phyloP scores from a whole-genome alignment of 2,888 invertebrate species.

The Callosobruchus maculatus region DNA sequence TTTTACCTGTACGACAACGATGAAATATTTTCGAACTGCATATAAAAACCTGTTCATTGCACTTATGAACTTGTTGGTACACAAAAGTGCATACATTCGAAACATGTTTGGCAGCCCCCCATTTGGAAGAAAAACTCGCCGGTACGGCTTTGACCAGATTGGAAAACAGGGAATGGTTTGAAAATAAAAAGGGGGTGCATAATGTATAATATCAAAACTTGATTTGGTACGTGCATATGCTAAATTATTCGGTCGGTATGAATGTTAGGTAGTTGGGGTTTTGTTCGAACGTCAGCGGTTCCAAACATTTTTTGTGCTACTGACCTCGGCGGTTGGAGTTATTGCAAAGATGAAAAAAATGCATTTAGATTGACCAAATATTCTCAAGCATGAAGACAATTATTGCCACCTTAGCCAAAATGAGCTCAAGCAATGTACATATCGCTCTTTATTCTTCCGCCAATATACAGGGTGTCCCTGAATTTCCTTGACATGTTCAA shows the following conservation, averaged over 20 bases:
- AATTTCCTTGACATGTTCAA: too few relatives aligned
- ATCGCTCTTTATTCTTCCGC: too few relatives aligned
- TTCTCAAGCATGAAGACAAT: too few relatives aligned
- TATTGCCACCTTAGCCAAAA: too few relatives aligned
- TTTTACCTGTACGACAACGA: background rate
- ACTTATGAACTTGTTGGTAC: background rate
- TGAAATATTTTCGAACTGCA: background rate
- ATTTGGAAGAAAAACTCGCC: background rate
- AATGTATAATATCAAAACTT: slow-evolving; percentile 18
- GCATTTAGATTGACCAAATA: too few relatives aligned
- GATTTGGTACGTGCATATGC: slow-evolving; percentile 25
- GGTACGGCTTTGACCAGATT: background rate
- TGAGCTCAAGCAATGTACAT: too few relatives aligned
- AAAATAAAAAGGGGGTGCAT: background rate
- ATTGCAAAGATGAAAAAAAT: too few relatives aligned
- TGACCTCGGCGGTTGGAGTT: too few relatives aligned
- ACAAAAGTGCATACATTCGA: background rate
- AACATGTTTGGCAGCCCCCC: background rate
- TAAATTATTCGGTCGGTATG: slow-evolving; percentile 20
- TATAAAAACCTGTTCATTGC: background rate
- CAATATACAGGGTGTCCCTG: too few relatives aligned
- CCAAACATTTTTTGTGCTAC: too few relatives aligned
- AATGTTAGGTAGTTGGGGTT: slow-evolving; percentile 16
- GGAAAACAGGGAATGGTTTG: background rate
- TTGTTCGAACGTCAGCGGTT: slow-evolving; percentile 9